Conservation (phyloP, 1,140 invertebrate genomes). For the Orchesella cincta region DNA sequence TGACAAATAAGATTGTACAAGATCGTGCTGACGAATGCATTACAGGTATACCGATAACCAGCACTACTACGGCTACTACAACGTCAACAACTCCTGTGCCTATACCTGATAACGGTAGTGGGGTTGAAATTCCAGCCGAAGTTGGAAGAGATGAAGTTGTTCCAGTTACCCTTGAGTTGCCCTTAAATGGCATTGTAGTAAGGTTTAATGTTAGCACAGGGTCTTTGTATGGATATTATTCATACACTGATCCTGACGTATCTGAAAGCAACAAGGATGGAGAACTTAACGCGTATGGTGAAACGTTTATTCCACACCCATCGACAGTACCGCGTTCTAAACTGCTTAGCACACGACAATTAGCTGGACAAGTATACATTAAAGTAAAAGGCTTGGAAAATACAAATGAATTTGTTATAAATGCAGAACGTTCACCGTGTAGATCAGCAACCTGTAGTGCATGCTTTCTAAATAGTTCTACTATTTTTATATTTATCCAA, state of each 20-base stretch:
- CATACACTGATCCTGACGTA: neutral
- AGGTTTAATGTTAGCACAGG: neutral
- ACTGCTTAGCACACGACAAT: neutral
- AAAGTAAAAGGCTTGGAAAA: neutral
- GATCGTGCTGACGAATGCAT: no score
- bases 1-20: no score
- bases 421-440: neutral
- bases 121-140: neutral
- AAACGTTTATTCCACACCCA: neutral
- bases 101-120: neutral
- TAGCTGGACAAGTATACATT: neutral
- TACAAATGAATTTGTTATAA: neutral
- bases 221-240: neutral
- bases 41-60: no score
- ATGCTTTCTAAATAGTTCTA: neutral
- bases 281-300: neutral
- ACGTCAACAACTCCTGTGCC: neutral
- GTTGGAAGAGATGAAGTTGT: neutral
- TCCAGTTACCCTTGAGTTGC: neutral
- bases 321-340: neutral
- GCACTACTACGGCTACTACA: neutral
- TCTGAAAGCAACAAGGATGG: neutral
- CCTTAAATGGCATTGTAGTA: neutral
- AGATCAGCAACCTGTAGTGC: neutral
- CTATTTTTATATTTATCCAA: neutral